These are phyloP conservation scores for Nettapus auritus DNA, from an alignment of 2,113 vertebrate genomes.

Conservation along the genomic window DNA sequence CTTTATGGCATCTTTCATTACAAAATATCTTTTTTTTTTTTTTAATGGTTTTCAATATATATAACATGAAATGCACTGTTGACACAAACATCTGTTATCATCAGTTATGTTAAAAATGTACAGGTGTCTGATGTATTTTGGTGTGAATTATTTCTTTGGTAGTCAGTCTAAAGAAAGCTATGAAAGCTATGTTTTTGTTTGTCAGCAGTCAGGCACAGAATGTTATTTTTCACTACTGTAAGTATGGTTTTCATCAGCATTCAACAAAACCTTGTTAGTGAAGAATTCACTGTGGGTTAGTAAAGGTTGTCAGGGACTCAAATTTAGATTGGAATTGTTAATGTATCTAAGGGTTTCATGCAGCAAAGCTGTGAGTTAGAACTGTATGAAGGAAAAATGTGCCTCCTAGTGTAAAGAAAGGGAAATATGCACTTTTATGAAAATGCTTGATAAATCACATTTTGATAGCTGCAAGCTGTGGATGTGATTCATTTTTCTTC, in stretches of 20 bases:
- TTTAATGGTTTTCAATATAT: background rate
- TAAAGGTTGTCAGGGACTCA: background rate
- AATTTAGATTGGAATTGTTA: constrained; percentile 21
- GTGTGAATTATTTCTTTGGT: background rate
- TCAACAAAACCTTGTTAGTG: background rate
- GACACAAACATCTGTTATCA: background rate
- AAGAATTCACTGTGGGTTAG: background rate
- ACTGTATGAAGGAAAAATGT: constrained; percentile 60
- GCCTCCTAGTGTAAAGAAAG: constrained; percentile 76
- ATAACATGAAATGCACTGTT: background rate
- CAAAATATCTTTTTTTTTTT: background rate
- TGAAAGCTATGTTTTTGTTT: background rate
- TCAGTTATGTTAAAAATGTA: background rate
- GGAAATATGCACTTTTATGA: constrained; percentile 47
- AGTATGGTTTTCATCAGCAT: background rate
- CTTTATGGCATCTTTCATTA: background rate
- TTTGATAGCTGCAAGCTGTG: constrained; percentile 57
- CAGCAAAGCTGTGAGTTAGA: background rate
- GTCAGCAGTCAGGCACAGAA: background rate
- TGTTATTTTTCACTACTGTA: background rate
- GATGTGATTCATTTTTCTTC: constrained; percentile 66
- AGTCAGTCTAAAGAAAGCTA: background rate
- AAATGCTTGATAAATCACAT: constrained; percentile 42
- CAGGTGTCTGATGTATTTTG: background rate
- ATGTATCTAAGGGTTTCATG: background rate